phyloP scores from a whole-genome alignment of 2,797 vertebrate genomes.

The Cirrhinus molitorella region DNA sequence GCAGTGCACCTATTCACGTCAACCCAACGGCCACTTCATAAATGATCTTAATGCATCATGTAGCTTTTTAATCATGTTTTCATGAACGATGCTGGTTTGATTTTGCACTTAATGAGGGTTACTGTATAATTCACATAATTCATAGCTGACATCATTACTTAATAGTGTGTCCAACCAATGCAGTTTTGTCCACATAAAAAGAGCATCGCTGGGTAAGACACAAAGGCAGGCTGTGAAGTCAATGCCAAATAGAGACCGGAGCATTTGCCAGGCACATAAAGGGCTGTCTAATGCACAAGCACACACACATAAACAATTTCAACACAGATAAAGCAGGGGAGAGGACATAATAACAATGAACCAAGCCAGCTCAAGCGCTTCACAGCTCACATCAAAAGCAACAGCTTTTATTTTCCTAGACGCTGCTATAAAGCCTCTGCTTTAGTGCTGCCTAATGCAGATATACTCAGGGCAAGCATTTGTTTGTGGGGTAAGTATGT shows the following conservation, averaged over 20 bases:
- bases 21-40: not conserved
- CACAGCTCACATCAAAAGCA: constrained; percentile 26
- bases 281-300: constrained; percentile 1
- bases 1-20: constrained; percentile 16
- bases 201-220: constrained; percentile 7
- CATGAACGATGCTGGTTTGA: constrained; percentile 20
- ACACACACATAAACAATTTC: constrained; percentile 12
- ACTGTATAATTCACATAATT: constrained; percentile 29
- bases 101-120: constrained; percentile 37
- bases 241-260: constrained; percentile 35
- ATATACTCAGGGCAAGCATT: constrained; percentile 1
- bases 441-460: constrained; percentile 22
- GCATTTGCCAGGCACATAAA: constrained; percentile 29
- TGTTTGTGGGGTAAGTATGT: constrained; percentile 29
- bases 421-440: not conserved
- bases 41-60: constrained; percentile 38
- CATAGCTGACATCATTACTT: constrained; percentile 10
- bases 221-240: constrained; percentile 39
- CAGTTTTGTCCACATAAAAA: constrained; percentile 14
- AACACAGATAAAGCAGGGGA: constrained; percentile 1
- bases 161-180: constrained; percentile 3
- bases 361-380: constrained; percentile 4
- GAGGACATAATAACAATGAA: constrained; percentile 31
- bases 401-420: constrained; percentile 6
- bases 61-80: constrained; percentile 42